Evolutionary conservation across 2,113 vertebrate genomes (phyloP).

Genomic region (Oncorhynchus kisutch): DNA sequence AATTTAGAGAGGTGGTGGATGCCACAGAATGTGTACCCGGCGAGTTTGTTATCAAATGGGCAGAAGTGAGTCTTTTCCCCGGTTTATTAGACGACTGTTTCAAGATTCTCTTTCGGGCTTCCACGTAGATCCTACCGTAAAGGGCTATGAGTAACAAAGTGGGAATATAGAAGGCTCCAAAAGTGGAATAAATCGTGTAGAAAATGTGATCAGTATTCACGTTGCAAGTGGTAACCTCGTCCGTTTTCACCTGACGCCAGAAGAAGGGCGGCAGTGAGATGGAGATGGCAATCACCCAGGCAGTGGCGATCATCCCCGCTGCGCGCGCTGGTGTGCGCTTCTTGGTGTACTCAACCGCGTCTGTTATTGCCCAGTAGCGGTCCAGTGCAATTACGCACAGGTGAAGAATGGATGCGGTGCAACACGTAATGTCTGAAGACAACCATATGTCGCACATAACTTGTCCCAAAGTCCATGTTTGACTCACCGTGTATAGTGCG

Average conservation of each 20-base stretch:
- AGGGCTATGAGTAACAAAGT: slow-evolving; percentile 91
- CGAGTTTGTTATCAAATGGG: slow-evolving; percentile 87
- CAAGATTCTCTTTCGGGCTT: slow-evolving; percentile 90
- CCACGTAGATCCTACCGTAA: slow-evolving; percentile 94
- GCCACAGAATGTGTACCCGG: slow-evolving; percentile 81
- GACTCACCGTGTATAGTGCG: slow-evolving; percentile 88
- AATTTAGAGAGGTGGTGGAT: slow-evolving; percentile 85
- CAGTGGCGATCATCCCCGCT: slow-evolving; percentile 86
- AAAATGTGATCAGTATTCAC: slow-evolving; percentile 95
- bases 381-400: slow-evolving; percentile 94
- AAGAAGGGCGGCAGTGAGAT: slow-evolving; percentile 95
- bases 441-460: slow-evolving; percentile 90
- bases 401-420: slow-evolving; percentile 97
- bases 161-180: slow-evolving; percentile 95
- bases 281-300: slow-evolving; percentile 93
- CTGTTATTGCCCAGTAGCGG: slow-evolving; percentile 96
- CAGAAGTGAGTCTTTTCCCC: slow-evolving; percentile 89
- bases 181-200: slow-evolving; percentile 96
- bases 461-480: slow-evolving; percentile 90
- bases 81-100: slow-evolving; percentile 85
- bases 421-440: slow-evolving; percentile 94
- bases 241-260: slow-evolving; percentile 90
- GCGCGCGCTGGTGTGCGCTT: slow-evolving; percentile 87
- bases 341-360: slow-evolving; percentile 91
- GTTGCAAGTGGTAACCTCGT: slow-evolving; percentile 81